Evolutionary conservation across 2,113 vertebrate genomes (phyloP).

Genomic region (Mus musculus): DNA sequence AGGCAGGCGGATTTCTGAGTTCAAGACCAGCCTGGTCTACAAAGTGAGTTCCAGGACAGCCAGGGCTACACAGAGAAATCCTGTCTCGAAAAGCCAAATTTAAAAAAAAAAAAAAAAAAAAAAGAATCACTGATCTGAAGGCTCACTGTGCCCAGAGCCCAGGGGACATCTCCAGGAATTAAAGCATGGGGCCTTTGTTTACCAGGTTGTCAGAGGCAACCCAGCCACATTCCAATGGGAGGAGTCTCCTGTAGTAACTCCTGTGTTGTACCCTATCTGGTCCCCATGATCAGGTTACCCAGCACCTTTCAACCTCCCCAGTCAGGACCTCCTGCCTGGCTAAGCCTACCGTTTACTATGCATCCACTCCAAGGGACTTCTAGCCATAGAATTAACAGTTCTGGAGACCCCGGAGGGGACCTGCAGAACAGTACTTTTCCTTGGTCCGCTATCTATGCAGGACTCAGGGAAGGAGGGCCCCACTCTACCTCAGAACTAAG

Average conservation of each 20-base stretch:
- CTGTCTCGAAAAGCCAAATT: too few species aligned
- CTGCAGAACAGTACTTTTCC: neutral
- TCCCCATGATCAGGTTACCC: neutral
- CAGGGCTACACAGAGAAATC: too few species aligned
- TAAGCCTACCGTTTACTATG: neutral
- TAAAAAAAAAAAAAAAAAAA: too few species aligned
- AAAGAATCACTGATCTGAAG: neutral
- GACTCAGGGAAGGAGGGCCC: neutral
- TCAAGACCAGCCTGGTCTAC: too few species aligned
- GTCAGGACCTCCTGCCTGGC: neutral
- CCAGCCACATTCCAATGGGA: slow-evolving; percentile 56
- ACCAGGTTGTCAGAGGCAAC: neutral
- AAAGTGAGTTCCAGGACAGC: too few species aligned
- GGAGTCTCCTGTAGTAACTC: neutral
- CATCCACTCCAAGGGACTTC: neutral
- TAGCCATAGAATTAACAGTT: neutral
- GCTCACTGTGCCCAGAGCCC: neutral
- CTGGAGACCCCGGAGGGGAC: neutral
- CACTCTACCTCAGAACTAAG: neutral
- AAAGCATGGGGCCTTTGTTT: slow-evolving; percentile 65
- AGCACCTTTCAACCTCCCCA: neutral
- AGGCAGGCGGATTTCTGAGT: too few species aligned
- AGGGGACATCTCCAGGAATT: neutral
- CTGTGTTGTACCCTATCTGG: neutral
- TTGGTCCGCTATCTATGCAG: neutral